Evolutionary conservation across 35 echinoderm and acorn worm genomes (phyloP).

Genomic region (Eucidaris tribuloides): DNA sequence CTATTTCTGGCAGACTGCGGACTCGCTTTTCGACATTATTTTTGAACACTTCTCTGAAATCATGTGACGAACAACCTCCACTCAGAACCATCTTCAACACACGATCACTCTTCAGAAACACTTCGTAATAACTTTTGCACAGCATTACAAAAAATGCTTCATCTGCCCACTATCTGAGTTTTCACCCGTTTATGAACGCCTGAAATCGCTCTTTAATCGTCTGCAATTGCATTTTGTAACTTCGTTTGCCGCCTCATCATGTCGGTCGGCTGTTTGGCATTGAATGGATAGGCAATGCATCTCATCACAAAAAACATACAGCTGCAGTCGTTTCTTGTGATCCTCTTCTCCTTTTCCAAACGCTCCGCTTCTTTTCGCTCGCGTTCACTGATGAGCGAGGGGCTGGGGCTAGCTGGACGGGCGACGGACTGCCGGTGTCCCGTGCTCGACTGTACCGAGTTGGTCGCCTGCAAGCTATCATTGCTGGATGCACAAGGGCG

Average conservation of each 20-base stretch:
- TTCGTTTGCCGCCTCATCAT: conserved; percentile 96
- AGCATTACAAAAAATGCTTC: no score
- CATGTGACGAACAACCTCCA: conserved; percentile 93
- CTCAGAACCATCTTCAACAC: conserved; percentile 95
- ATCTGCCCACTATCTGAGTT: conserved; percentile 97
- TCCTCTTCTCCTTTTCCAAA: conserved; percentile 85
- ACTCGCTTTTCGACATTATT: conserved; percentile 97
- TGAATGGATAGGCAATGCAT: conserved; percentile 99
- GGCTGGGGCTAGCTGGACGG: conserved; percentile 86
- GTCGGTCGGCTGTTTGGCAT: conserved; percentile 98
- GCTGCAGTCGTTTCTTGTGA: conserved; percentile 92
- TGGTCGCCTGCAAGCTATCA: conserved; percentile 57
- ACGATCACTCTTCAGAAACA: conserved; percentile 97
- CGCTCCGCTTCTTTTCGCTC: conserved; percentile 75
- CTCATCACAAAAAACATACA: conserved; percentile 98
- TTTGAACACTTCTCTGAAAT: conserved; percentile 98
- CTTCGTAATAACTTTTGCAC: conserved; percentile 98
- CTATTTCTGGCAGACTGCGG: conserved; percentile 93
- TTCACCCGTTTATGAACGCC: conserved; percentile 95
- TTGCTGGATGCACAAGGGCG: conserved; percentile 74
- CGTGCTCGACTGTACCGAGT: conserved; percentile 35
- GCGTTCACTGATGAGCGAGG: conserved; percentile 81
- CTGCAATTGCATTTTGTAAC: conserved; percentile 78
- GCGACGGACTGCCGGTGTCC: conserved; percentile 51
- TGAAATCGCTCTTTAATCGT: conserved; percentile 98